These are phyloP conservation scores for Brachirus orientalis DNA, from an alignment of 2,113 vertebrate genomes.

Conservation along the genomic window DNA sequence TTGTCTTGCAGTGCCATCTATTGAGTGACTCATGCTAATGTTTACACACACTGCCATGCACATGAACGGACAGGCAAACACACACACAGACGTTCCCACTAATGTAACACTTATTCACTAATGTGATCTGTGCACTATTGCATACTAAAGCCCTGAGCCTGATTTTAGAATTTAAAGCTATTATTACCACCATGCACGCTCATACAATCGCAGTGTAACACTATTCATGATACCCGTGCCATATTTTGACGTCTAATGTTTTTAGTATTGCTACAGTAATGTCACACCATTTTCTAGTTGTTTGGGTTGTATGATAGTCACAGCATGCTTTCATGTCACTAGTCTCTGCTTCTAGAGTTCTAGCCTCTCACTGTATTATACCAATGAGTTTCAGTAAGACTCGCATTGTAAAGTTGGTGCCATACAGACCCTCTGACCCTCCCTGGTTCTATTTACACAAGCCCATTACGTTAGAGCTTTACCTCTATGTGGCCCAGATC, in stretches of 20 bases:
- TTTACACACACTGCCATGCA: constrained; percentile 62
- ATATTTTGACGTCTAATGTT: constrained; percentile 33
- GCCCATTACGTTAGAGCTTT: constrained; percentile 45
- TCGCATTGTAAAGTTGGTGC: constrained; percentile 35
- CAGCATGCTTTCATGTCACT: constrained; percentile 47
- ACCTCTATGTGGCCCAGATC: constrained; percentile 49
- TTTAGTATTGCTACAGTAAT: constrained; percentile 16
- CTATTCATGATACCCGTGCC: constrained; percentile 39
- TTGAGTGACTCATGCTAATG: constrained; percentile 61
- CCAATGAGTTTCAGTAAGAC: constrained; percentile 45
- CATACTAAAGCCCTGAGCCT: constrained; percentile 26
- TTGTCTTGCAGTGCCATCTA: constrained; percentile 75
- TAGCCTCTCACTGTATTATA: constrained; percentile 22
- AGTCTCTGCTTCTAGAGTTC: constrained; percentile 14
- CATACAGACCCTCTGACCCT: constrained; percentile 28
- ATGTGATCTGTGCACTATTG: constrained; percentile 15
- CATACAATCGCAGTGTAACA: too few relatives aligned
- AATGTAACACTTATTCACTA: constrained; percentile 18
- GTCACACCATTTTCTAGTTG: constrained; percentile 28
- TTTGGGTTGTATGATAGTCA: constrained; percentile 41
- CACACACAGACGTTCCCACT: constrained; percentile 13
- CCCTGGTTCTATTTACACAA: constrained; percentile 38
- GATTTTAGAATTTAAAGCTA: constrained; percentile 10
- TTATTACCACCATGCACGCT: constrained; percentile 4
- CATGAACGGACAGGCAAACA: constrained; percentile 34